Base-by-base conservation (phyloP, 2,888 invertebrate genomes). In the Diarsia mendica region DNA sequence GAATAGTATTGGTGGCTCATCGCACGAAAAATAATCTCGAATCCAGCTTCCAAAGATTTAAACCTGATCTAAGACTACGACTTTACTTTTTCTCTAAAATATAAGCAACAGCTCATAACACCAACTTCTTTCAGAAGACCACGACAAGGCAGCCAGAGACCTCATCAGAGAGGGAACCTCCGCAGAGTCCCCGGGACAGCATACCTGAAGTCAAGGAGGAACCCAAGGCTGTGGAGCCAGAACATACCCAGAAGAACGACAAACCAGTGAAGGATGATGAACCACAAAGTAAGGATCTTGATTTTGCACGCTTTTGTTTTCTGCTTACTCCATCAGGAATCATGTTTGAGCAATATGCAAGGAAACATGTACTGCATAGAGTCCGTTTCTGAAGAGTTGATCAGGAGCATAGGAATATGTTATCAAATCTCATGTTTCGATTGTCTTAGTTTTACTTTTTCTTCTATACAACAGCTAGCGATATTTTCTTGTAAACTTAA, bases 71-170 rank as follows among this genome's bases (percentile, higher is more conserved):
- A n/a, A n/a, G 28, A 28, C 28, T 28, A 15, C 55, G 8, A 8
- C 11, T 8, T 23, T 0, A 13, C 8, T 55, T 20, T 23, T 28
- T 28, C 28, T 28, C 2, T 3, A 8, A 15, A 15, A n/a, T 11
- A 61, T 20, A 39, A 49, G 18, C 20, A 63, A 58, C 39, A n/a
- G 13, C 48, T 64, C 69, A 68, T 82, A 69, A 84, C 71, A 63
- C 51, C 6, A 5, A 65, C 46, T 73, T 77, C 39, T 92, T 92
- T 33, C 89, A 95, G 95, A 95, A 96, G 91, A 94, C 96, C 11
- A 96, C 96, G 20, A 95, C 95, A 18, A 89, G 94, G 60, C 95
- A 93, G 82, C 96, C 96, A 0, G 96, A 96, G 67, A 91, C 96
- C 0, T 95, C 96, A 58, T 95, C 96, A 71, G 96, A 96, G 79